Percentiles rank a stretch among this genome's conserved stretches.
These are phyloP conservation scores for Lordiphosa fenestrarum DNA, from an alignment of 2,888 invertebrate species.

Conservation along the genomic window DNA sequence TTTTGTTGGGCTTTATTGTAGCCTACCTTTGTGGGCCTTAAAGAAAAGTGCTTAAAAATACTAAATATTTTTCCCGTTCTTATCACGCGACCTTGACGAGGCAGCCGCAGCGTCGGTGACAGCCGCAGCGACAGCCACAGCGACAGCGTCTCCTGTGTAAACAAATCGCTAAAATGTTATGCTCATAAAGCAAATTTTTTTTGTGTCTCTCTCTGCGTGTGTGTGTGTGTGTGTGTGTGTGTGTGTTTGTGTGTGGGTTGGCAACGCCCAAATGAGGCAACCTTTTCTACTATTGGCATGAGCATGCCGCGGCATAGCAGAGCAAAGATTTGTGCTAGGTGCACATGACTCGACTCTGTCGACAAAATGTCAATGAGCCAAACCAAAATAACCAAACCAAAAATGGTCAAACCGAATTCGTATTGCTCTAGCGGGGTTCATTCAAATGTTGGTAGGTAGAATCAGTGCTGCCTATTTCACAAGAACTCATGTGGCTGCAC, in stretches of 20 bases:
- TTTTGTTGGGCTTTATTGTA: no score
- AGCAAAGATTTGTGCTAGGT: neutral
- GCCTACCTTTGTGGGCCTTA: no score
- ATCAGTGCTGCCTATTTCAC: no score
- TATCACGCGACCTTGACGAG: constrained; percentile 54
- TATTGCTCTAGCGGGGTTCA: no score
- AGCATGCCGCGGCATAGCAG: neutral
- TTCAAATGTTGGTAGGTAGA: constrained; percentile 7
- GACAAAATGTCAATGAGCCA: constrained; percentile 55
- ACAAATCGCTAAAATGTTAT: constrained; percentile 9
- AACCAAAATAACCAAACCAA: constrained; percentile 34
- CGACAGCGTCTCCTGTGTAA: constrained; percentile 25
- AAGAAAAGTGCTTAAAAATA: constrained; percentile 17
- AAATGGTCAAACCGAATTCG: no score
- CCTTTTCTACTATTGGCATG: no score
- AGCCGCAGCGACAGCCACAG: constrained; percentile 18
- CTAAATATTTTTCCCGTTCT: constrained; percentile 29
- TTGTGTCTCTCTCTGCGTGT: neutral
- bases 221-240: constrained; percentile 3
- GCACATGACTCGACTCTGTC: constrained; percentile 11
- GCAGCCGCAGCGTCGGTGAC: constrained; percentile 10
- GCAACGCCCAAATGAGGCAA: no score
- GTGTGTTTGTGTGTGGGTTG: neutral
- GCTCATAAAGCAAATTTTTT: neutral
- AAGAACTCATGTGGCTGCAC: no score